Evolutionary conservation across 2,797 vertebrate genomes (phyloP), one percentile per base, ranked within the genome.

Genomic region (Megalops cyprinoides): DNA sequence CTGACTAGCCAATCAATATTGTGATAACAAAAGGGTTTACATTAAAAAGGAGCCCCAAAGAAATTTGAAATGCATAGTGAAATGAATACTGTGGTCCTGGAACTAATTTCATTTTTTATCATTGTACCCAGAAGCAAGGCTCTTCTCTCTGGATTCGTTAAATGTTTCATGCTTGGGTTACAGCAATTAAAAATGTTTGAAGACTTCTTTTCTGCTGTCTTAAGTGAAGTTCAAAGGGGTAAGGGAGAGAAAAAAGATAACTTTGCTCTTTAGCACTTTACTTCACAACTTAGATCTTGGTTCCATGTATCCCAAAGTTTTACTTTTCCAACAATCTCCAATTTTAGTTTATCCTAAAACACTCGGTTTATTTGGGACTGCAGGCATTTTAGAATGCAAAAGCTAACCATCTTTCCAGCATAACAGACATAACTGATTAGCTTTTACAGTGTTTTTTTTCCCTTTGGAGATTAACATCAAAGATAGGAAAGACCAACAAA

Each of bases 141-240:
- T 14, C 23, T 25, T 69, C 34, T 23, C 71, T 78, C 56, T 73
- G 53, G 56, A 77, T 77, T 71, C 77, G n/a, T 73, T 74, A 71
- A 82, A 69, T 65, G 48, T 73, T 77, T 78, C 76, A 78, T 82
- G 81, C 81, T 78, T 82, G 81, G 62, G 56, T 73, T 67, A 82
- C 51, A 55, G 76, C 76, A 82, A 74, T 82, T 82, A 78, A 76
- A 67, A 56, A 31, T 78, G 42, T 73, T 82, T 82, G 74, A 78
- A 77, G 4, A 78, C 14, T 74, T 18, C 3, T 53, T 60, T 73
- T 77, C 51, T 37, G 62, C 56, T 78, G 34, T 53, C 51, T 60
- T 65, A 82, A 77, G 31, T 69, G 51, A 44, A 82, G 65, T 71
- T 82, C 55, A 71, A 82, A 67, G 9, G 39, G 23, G n/a, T n/a